Conservation (phyloP, 2,888 invertebrate species). For the Zhuqinia jingwanae region DNA sequence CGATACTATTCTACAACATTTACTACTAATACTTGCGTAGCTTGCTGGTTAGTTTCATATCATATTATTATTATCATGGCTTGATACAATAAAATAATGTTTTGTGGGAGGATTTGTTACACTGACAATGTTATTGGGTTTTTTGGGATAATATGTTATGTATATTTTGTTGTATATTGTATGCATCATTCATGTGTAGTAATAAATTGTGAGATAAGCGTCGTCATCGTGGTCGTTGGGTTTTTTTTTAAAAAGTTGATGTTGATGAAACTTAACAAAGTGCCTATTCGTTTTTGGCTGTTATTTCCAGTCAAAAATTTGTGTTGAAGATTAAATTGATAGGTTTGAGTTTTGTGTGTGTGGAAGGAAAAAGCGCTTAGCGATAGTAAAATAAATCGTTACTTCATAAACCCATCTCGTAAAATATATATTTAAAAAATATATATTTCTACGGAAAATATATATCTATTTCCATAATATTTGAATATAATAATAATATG, state of each 20-base stretch:
- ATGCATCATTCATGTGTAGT: neutral
- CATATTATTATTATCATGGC: slow-evolving; percentile 3
- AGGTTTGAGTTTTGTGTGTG: neutral
- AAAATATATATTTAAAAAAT: neutral
- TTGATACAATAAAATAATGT: slow-evolving; percentile 1
- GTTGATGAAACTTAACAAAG: neutral
- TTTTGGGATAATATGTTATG: slow-evolving; percentile 12
- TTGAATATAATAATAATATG: neutral
- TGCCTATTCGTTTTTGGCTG: neutral
- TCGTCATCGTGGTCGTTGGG: neutral
- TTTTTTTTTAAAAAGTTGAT: neutral
- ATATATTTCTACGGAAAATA: too few relatives aligned
- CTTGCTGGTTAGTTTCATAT: neutral
- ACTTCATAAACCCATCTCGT: slow-evolving; percentile 29
- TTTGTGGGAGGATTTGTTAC: slow-evolving; percentile 48
- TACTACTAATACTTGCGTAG: neutral
- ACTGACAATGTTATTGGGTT: slow-evolving; percentile 48
- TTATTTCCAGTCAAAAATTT: neutral
- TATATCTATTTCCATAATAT: neutral
- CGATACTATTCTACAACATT: neutral
- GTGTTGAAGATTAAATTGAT: slow-evolving; percentile 26
- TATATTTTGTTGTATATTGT: neutral
- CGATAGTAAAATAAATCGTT: slow-evolving; percentile 16
- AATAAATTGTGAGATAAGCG: slow-evolving; percentile 16
- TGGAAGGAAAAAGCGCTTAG: neutral